Evolutionary conservation across 1,140 invertebrate species (phyloP).

Genomic region (Pogonognathellus flavescens): DNA sequence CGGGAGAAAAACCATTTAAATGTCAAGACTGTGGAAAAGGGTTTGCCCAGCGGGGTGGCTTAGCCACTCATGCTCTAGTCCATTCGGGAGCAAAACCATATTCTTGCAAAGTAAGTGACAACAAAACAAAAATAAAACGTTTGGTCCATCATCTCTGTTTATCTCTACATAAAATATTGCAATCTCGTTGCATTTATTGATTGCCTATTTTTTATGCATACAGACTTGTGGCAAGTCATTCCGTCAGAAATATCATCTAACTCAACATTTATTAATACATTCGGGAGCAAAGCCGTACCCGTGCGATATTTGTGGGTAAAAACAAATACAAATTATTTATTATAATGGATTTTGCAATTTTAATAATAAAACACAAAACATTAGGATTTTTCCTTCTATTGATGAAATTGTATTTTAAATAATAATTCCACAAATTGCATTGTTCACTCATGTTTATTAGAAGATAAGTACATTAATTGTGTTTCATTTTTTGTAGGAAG

Average conservation of each 20-base stretch:
- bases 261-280: constrained; percentile 61
- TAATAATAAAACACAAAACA: no score
- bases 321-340: background rate
- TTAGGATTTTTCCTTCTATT: no score
- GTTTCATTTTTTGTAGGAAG: no score
- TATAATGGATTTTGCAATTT: no score
- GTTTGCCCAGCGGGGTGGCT: constrained; percentile 72
- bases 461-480: no score
- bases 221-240: constrained; percentile 62
- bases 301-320: constrained; percentile 70
- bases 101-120: constrained; percentile 69
- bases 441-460: no score
- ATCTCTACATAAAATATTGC: no score
- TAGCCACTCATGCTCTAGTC: constrained; percentile 72
- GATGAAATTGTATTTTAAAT: no score
- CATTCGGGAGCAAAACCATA: constrained; percentile 72
- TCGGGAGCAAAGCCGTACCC: constrained; percentile 73
- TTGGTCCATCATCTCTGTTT: no score
- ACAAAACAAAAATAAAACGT: no score
- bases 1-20: constrained; percentile 71
- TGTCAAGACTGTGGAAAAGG: constrained; percentile 74
- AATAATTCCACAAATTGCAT: no score
- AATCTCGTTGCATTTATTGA: no score
- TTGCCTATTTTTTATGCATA: background rate
- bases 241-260: constrained; percentile 60